Conservation (phyloP, 2,113 vertebrate species). For the Phrynocephalus versicolor region DNA sequence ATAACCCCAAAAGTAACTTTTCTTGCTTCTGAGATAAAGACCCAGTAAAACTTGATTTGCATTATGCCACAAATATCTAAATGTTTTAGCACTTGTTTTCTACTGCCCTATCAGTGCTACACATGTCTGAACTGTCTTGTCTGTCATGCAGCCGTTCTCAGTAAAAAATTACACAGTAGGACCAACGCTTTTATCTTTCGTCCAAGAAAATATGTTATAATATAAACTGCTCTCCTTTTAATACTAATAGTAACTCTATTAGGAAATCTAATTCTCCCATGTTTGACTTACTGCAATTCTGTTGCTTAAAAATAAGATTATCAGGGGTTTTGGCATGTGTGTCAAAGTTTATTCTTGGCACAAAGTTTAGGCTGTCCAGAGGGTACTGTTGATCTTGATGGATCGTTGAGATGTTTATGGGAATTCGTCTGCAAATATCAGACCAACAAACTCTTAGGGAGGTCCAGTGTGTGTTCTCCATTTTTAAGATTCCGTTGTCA, state of each 20-base stretch:
- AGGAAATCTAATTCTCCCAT: slow-evolving; percentile 30
- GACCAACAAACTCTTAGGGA: slow-evolving; percentile 62
- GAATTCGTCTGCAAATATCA: slow-evolving; percentile 63
- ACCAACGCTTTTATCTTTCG: background rate
- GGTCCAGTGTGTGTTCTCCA: slow-evolving; percentile 50
- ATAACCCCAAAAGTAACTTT: no score
- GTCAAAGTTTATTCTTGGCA: slow-evolving; percentile 55
- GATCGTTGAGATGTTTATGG: slow-evolving; percentile 63
- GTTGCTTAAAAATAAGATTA: slow-evolving; percentile 55
- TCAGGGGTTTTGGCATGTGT: background rate
- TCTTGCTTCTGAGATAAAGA: background rate
- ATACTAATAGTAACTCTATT: slow-evolving; percentile 51
- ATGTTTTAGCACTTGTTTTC: background rate
- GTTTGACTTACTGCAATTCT: background rate
- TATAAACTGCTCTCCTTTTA: slow-evolving; percentile 2
- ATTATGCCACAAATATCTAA: background rate
- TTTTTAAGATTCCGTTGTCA: slow-evolving; percentile 64
- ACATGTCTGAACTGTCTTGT: background rate
- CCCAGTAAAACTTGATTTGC: background rate
- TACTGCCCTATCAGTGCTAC: background rate
- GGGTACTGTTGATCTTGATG: slow-evolving; percentile 55
- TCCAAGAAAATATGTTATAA: background rate
- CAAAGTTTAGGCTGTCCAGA: slow-evolving; percentile 50
- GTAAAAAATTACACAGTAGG: background rate
- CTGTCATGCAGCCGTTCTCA: background rate